Evolutionary conservation across 2,888 invertebrate genomes (phyloP), one percentile per base, ranked within the genome.

Genomic region (Nasonovia ribisnigri): DNA sequence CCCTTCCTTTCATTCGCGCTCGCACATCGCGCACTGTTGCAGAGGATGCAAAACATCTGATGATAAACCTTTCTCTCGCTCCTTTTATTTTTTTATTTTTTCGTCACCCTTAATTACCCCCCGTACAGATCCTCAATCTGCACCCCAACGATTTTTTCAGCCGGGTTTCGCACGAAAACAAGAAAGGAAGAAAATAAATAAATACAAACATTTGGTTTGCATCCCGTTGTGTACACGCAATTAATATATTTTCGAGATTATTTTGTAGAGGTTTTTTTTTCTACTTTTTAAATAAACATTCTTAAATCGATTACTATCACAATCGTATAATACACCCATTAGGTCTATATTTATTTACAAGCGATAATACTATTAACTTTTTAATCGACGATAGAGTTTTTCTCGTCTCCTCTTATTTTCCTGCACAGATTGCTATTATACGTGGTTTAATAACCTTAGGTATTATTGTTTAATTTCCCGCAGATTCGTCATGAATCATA

Each of bases 31-130:
- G 24, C 43, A 67, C 67, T 67, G n/a, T 67, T 67, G 67, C 87
- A 93, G 60, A 84, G 93, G 84, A 93, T 93, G 93, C 93, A 90
- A 90, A 93, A 90, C 90, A 93, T 84, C 84, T 48, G 92, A 87
- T 67, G 87, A 67, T 92, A 92, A 87, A 87, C 86, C 92, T 87
- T 88, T 89, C 57, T 93, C 57, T 84, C 43, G 3, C 43, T 67
- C 54, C 57, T 88, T 54, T 54, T 54, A 54, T 54, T 54, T 54
- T 20, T 54, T 54, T 87, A 67, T 36, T 48, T 60, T 93, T 90
- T 93, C 29, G 89, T 93, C 93, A 90, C 93, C 90, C 93, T 89
- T 93, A 93, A 93, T 93, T 93, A 93, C 93, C 93, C 93, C 93
- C 93, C 90, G 93, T 90, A 67, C 24, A 54, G 92, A 86, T 51